Base-by-base conservation (phyloP, 2,888 invertebrate species). In the Calameuta filiformis region DNA sequence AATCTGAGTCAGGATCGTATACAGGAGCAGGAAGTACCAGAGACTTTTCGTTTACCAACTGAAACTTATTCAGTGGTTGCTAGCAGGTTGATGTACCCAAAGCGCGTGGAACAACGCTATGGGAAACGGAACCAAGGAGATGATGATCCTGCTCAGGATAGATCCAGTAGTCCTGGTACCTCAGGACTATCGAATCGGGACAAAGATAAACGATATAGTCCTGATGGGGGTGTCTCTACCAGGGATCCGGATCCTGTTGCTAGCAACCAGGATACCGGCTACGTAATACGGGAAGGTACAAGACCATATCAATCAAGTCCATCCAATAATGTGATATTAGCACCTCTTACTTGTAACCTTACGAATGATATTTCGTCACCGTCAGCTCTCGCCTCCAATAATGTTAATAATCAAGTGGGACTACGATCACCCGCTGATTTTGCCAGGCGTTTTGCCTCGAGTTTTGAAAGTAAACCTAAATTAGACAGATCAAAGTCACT, bases 291-390 rank as follows among this genome's bases (percentile, higher is more conserved):
- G 9, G 56, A 56, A 56, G 56, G 56, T 56, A 79, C 77, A 73
- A 75, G 73, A 35, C 77, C 74, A 12, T 80, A 82, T 82, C 85
- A 89, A 87, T 88, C 88, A 82, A 91, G 88, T 91, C 91, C 91
- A 91, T 91, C 91, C 91, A 91, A 87, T 84, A 91, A 91, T 91
- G 91, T 91, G 91, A 91, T 91, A 91, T 89, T 89, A 89, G 87
- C 87, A 81, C 86, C 89, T 83, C 86, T 87, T 85, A 89, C 84
- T 88, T 86, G 84, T 83, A 85, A 83, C 77, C 77, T 76, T 81
- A 77, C 74, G 79, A 78, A 56, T 56, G 56, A 56, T 56, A 56
- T 9, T 23, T 56, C 56, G 56, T 56, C 56, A 23, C 56, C 56
- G 23, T 56, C 23, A 23, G 56, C 56, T 56, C 23, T 56, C 9